phyloP scores from a whole-genome alignment of 2,113 vertebrate genomes.

The Pardalotus punctatus region DNA sequence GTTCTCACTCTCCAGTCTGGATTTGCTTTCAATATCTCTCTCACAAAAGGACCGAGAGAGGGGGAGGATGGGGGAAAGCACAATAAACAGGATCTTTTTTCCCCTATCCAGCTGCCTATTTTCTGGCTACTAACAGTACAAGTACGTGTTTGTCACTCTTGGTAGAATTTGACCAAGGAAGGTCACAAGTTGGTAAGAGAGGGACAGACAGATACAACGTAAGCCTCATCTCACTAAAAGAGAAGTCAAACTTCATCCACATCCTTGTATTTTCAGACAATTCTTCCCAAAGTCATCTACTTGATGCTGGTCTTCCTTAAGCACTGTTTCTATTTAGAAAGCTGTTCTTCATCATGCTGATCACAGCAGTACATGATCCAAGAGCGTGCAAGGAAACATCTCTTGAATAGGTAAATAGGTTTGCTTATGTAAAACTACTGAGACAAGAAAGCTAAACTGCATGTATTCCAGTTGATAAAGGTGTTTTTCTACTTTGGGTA shows the following conservation, averaged over 20 bases:
- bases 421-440: not conserved
- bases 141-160: accelerated
- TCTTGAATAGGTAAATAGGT: not conserved
- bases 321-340: not conserved
- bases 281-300: not conserved
- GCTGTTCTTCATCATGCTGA: not conserved
- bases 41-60: not conserved
- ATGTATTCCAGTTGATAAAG: not conserved
- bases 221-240: not conserved
- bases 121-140: not conserved
- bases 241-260: not conserved
- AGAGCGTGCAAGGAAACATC: not conserved
- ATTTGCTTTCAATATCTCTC: not conserved
- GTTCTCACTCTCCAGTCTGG: not conserved
- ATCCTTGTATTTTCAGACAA: not conserved
- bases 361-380: not conserved
- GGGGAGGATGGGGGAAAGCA: not conserved
- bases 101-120: not conserved
- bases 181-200: not conserved
- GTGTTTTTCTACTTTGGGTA: not conserved
- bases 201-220: not conserved
- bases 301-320: not conserved
- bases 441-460: not conserved
- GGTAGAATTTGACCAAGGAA: not conserved
- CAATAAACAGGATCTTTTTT: not conserved